Conservation (phyloP, 2,888 invertebrate genomes). For the Auanema sp. region DNA sequence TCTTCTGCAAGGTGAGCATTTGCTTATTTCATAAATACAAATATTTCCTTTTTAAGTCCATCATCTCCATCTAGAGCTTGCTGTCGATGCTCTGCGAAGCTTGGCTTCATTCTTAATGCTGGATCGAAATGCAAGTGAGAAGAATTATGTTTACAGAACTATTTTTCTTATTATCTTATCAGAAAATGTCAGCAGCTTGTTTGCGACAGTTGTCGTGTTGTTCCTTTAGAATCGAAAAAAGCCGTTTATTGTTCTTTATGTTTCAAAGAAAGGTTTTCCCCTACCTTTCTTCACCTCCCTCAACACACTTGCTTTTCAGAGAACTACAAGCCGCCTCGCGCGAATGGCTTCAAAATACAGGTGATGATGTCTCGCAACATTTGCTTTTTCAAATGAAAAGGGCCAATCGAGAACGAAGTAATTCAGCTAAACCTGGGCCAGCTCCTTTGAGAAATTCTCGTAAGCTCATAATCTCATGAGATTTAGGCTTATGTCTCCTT, state of each 20-base stretch:
- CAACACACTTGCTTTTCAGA: constrained; percentile 18
- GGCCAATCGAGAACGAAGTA: constrained; percentile 19
- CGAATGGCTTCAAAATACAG: constrained; percentile 34
- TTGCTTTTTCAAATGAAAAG: constrained; percentile 30
- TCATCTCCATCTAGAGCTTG: constrained; percentile 26
- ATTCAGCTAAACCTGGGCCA: neutral
- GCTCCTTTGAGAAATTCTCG: neutral
- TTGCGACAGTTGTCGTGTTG: constrained; percentile 34
- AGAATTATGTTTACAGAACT: neutral
- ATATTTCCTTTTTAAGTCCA: constrained; percentile 9
- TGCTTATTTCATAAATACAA: constrained; percentile 1
- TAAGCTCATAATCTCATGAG: constrained; percentile 2
- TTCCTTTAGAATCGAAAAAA: constrained; percentile 20
- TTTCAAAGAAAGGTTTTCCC: constrained; percentile 34
- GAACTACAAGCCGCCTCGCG: constrained; percentile 42
- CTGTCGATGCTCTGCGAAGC: constrained; percentile 30
- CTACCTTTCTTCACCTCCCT: constrained; percentile 4
- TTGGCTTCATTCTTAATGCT: constrained; percentile 45
- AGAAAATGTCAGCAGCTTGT: constrained; percentile 20
- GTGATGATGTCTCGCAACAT: constrained; percentile 29
- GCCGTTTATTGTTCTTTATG: constrained; percentile 35
- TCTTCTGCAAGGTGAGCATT: constrained; percentile 10
- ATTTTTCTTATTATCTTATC: neutral
- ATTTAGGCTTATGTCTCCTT: neutral
- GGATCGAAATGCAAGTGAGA: constrained; percentile 33